phyloP scores from a whole-genome alignment of 2,113 vertebrate genomes.

The Callipepla californica region DNA sequence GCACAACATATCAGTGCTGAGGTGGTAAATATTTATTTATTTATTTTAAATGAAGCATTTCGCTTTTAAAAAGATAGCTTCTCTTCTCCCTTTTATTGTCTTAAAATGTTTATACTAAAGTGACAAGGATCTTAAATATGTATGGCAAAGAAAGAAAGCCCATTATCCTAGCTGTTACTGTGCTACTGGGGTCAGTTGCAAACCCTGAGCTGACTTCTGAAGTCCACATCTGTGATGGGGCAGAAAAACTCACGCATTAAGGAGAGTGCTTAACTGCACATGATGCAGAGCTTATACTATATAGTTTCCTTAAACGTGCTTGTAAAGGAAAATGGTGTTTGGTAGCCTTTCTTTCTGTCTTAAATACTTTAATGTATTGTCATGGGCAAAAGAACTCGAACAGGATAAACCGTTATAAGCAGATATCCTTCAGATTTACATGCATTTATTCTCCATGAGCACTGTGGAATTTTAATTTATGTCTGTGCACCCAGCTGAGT shows the following conservation, averaged over 20 bases:
- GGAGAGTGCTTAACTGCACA: background rate
- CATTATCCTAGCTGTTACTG: background rate
- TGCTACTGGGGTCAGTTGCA: background rate
- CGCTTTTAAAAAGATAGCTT: background rate
- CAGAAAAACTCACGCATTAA: background rate
- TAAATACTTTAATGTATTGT: background rate
- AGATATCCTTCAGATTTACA: background rate
- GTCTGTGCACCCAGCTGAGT: background rate
- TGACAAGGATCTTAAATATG: background rate
- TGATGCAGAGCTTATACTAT: background rate
- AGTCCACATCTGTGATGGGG: background rate
- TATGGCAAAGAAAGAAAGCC: background rate
- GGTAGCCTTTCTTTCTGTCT: background rate
- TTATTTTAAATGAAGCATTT: background rate
- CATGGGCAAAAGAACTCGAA: background rate
- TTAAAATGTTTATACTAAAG: background rate
- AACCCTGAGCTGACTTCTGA: background rate
- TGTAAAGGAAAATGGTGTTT: background rate
- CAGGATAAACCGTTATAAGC: background rate
- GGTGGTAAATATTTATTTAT: background rate
- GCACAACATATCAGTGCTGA: background rate
- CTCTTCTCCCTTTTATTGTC: background rate
- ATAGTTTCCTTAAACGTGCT: background rate
- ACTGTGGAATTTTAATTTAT: slow-evolving; percentile 28
- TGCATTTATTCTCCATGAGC: background rate